Evolutionary conservation across 2,113 vertebrate genomes (phyloP).

Genomic region (Micronycteris hirsuta): DNA sequence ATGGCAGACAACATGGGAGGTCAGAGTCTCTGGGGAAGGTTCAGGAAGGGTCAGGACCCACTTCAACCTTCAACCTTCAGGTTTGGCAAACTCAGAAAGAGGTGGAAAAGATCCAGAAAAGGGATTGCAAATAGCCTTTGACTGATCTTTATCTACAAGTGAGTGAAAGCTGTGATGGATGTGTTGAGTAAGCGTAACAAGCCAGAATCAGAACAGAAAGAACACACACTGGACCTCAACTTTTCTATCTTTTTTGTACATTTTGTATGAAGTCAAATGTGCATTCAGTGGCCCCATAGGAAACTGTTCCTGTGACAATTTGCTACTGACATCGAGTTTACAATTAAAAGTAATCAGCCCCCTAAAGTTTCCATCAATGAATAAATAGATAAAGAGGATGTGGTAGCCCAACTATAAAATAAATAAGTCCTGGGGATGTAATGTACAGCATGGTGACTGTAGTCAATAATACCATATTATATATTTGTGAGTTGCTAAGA

Average conservation of each 20-base stretch:
- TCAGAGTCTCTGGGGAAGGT: neutral
- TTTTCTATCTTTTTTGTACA: neutral
- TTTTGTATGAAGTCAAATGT: neutral
- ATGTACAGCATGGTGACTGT: neutral
- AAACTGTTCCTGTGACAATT: neutral
- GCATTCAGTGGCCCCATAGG: neutral
- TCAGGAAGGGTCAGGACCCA: neutral
- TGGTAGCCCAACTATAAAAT: neutral
- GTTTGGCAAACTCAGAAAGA: neutral
- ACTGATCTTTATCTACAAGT: neutral
- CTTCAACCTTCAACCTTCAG: neutral
- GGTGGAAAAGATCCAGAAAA: constrained; percentile 11
- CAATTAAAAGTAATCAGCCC: neutral
- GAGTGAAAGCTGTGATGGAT: neutral
- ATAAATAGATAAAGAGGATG: too few species aligned
- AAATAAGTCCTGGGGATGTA: neutral
- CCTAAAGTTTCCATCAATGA: neutral
- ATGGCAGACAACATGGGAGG: neutral
- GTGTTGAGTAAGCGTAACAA: neutral
- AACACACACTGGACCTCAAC: neutral
- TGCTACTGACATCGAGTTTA: neutral
- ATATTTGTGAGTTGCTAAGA: neutral
- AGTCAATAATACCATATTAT: neutral
- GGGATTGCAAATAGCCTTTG: neutral
- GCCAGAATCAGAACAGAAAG: neutral